phyloP scores from a whole-genome alignment of 2,113 vertebrate genomes.

The Condylura cristata region DNA sequence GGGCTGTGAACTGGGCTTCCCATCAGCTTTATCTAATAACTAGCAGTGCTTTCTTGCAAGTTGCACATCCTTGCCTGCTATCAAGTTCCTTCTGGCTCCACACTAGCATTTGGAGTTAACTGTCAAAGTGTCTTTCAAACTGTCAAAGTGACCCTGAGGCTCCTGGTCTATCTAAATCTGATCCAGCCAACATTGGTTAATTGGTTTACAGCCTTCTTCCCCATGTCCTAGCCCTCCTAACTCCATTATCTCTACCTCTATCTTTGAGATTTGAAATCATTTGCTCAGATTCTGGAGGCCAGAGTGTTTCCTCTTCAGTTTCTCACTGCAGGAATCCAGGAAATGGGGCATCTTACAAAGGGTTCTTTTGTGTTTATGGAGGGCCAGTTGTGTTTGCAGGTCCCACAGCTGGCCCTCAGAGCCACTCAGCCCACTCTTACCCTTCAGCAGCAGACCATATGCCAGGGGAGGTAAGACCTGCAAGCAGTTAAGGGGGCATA shows the following conservation, averaged over 20 bases:
- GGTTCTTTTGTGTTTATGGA: neutral
- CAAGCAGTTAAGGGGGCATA: neutral
- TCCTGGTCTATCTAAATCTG: neutral
- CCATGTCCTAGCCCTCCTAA: neutral
- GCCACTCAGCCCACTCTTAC: neutral
- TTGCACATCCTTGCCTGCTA: neutral
- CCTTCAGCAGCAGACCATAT: neutral
- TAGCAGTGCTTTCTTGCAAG: neutral
- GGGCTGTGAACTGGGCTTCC: neutral
- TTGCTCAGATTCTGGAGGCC: neutral
- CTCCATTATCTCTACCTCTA: neutral
- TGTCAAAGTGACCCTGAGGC: neutral
- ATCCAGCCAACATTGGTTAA: neutral
- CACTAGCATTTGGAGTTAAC: neutral
- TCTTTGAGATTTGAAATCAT: neutral
- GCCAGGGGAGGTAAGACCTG: neutral
- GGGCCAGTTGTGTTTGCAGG: neutral
- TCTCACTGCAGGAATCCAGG: neutral
- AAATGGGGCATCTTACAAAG: neutral
- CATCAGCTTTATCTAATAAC: neutral
- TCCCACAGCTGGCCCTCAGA: neutral
- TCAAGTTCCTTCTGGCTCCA: neutral
- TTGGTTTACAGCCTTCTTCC: neutral
- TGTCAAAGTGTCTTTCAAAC: neutral
- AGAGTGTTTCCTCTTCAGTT: neutral